phyloP scores from a whole-genome alignment of 2,113 vertebrate species.

The Tetrax tetrax region DNA sequence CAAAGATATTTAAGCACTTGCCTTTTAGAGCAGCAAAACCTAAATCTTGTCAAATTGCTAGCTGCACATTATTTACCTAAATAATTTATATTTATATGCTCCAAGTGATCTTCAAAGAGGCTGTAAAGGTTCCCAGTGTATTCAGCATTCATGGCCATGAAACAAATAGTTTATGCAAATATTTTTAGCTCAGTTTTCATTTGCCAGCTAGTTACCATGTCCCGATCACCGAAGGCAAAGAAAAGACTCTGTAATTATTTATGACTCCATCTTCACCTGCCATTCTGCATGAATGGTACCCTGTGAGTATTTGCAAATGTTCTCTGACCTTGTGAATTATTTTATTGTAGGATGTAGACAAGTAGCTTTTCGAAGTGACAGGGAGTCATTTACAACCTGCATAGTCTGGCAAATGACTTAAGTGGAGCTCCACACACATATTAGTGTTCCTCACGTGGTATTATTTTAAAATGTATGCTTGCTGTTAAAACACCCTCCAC shows the following conservation, averaged over 20 bases:
- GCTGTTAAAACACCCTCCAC: background rate
- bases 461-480: background rate
- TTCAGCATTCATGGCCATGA: background rate
- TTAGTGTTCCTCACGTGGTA: background rate
- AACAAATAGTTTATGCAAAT: background rate
- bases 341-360: conserved; percentile 16
- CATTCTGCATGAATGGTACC: background rate
- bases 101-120: background rate
- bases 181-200: conserved; percentile 8
- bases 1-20: background rate
- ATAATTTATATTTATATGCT: background rate
- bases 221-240: background rate
- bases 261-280: background rate
- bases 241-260: background rate
- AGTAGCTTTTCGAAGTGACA: conserved; percentile 11
- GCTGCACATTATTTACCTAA: background rate
- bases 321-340: conserved; percentile 20
- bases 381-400: conserved; percentile 18
- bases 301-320: conserved; percentile 7
- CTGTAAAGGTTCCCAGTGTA: background rate
- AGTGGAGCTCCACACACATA: background rate
- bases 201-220: background rate
- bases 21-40: background rate
- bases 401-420: background rate
- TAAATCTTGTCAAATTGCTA: background rate